Base-by-base conservation (phyloP, 2,113 vertebrate genomes). In the Axis porcinus region DNA sequence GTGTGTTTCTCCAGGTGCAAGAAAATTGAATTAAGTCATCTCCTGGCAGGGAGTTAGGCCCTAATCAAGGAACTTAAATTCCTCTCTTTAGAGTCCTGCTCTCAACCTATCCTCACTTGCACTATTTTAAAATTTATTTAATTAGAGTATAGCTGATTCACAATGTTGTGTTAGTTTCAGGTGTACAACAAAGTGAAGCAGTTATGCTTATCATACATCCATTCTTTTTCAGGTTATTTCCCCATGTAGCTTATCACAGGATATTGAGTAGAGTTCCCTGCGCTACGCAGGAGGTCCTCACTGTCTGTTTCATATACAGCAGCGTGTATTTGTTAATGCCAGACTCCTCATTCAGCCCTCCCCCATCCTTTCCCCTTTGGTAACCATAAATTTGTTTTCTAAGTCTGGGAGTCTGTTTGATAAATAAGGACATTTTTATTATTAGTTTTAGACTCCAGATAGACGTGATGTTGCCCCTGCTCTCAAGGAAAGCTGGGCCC, bases 21-120 rank as follows among this genome's bases (percentile, higher is more conserved):
- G 83, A 45, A 94, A 54, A 55, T 30, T 79, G 86, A 91, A 93
- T 89, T 67, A 91, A 87, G 50, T 55, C n/a, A 54, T 89, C 50
- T 92, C 45, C 13, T 70, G n/a, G 23, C 30, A 67, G 47, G 33
- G 9, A 94, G 52, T 60, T 89, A 30, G 57, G 7, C 47, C 57
- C 45, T 14, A 85, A 96, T 93, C 16, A 54, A 60, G 89, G n/a
- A 83, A 40, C n/a, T 55, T 86, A 19, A 47, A 15, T 89, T 97
- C 27, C 47, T 92, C 70, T 83, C 54, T 79, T 83, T 64, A 50
- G 45, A 13, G 60, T 30, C 78, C 70, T 84, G 25, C 28, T 23
- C 15, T 19, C 25, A n/a, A 28, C 36, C 14, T 90, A 43, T 87
- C 67, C 45, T 91, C 50, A n/a, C 28, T 23, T 15, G 67, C 76